Evolutionary conservation across 2,888 invertebrate species (phyloP).

Genomic region (Eremobia ochroleuca): DNA sequence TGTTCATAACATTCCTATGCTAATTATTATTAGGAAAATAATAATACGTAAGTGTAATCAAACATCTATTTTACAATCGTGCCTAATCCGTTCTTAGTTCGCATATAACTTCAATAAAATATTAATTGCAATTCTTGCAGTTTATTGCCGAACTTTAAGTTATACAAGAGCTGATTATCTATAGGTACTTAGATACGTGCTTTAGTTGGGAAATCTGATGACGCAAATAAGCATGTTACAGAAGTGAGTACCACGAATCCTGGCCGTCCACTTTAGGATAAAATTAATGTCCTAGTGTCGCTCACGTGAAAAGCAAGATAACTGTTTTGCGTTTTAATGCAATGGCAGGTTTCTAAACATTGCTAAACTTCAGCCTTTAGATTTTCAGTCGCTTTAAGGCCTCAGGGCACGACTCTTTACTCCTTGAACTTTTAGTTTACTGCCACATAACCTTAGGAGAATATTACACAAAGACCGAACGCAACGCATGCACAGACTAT

Average conservation of each 20-base stretch:
- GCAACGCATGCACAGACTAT: conserved; percentile 23
- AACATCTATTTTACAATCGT: conserved; percentile 21
- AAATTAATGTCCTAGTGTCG: not conserved
- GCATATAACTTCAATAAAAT: conserved; percentile 16
- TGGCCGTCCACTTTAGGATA: not conserved
- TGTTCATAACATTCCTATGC: conserved; percentile 38
- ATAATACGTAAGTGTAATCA: conserved; percentile 21
- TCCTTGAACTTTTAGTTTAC: not conserved
- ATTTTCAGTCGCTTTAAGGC: not conserved
- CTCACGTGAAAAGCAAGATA: not conserved
- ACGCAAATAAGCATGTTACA: not conserved
- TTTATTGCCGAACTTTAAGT: conserved; percentile 19
- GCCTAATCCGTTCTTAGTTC: conserved; percentile 5
- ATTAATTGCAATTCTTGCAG: conserved; percentile 35
- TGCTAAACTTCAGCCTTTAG: not conserved
- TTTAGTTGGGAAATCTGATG: conserved; percentile 7
- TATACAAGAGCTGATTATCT: conserved; percentile 1
- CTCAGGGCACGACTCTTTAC: not conserved
- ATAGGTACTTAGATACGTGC: not conserved
- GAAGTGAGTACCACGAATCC: not conserved
- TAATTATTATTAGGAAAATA: conserved; percentile 51
- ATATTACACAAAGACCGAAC: conserved; percentile 17
- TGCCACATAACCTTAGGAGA: not conserved
- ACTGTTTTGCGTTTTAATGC: not conserved
- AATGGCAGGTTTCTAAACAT: not conserved